Base-by-base conservation (phyloP, 2,888 invertebrate species). In the Amphipyra tragopoginis region DNA sequence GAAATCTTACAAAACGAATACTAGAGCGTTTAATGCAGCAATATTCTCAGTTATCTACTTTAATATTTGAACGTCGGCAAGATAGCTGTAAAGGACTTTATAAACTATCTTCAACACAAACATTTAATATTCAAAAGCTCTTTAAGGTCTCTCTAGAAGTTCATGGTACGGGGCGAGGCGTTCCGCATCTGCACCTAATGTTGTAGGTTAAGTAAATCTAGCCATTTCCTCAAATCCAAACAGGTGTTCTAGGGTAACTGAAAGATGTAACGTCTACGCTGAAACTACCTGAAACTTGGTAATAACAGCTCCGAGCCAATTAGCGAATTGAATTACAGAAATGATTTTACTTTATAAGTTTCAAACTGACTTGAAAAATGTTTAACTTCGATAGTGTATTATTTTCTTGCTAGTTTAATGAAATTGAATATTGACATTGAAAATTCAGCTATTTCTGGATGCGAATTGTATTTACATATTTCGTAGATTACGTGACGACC, bases 261-360 rank as follows among this genome's bases (percentile, higher is more conserved):
- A 58, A 66, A 69, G 68, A 79, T 65, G 77, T 65, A 79, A 82
- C 69, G 65, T 81, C 72, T 80, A 59, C 53, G 36, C 68, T 53
- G 81, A 82, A 77, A 77, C 56, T 34, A 58, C 54, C 58, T 50
- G 59, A 52, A 85, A 83, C 78, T 84, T 79, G 57, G 64, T 44
- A 82, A 85, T 81, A 84, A 84, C 78, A 80, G 54, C 77, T 65
- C 40, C 39, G 63, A 73, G 75, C 77, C 80, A 85, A 86, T 85
- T 84, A 86, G 70, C 58, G 68, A 78, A 79, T 75, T 70, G 57
- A 80, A 79, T 81, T 77, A 75, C 58, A 70, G 70, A 69, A 66
- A 72, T 44, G 63, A 55, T 66, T 62, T 57, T 62, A 63, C 56
- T 56, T 42, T 10, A 6, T 14, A 73, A 77, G 52, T 78, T 75